Percentiles rank a stretch among this genome's conserved stretches.
Evolutionary conservation across 2,888 invertebrate genomes (phyloP).

Genomic region (Plebejus melissa): DNA sequence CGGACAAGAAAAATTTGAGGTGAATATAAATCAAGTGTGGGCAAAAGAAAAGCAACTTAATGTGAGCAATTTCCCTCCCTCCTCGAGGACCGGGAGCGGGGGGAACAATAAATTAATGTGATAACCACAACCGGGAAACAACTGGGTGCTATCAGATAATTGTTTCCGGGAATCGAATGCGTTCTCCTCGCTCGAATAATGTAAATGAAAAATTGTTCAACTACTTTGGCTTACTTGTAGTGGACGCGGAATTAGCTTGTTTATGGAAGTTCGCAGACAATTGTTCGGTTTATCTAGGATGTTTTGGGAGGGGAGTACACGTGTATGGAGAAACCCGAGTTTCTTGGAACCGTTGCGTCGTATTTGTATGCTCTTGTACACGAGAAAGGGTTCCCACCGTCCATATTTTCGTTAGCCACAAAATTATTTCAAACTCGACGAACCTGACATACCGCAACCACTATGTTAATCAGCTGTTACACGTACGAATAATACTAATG

Average conservation of each 20-base stretch:
- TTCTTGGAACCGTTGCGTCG: background rate
- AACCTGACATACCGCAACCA: background rate
- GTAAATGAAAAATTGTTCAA: constrained; percentile 29
- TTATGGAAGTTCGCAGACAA: background rate
- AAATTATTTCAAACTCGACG: background rate
- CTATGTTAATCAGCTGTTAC: background rate
- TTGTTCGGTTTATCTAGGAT: background rate
- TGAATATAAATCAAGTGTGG: constrained; percentile 37
- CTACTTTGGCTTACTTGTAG: constrained; percentile 6
- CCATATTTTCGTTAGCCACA: background rate
- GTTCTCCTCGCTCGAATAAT: constrained; percentile 29
- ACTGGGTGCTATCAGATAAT: constrained; percentile 47
- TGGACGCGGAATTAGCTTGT: constrained; percentile 5
- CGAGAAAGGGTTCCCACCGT: background rate
- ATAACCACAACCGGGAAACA: constrained; percentile 43
- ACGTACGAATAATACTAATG: background rate
- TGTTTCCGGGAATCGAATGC: constrained; percentile 42
- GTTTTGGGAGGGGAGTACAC: background rate
- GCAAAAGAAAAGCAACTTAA: constrained; percentile 39
- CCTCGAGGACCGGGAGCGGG: constrained; percentile 33
- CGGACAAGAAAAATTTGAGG: constrained; percentile 24
- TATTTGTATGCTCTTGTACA: background rate
- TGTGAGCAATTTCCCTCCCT: constrained; percentile 38
- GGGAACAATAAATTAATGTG: constrained; percentile 46
- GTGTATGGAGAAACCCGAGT: background rate